Evolutionary conservation across 2,888 invertebrate genomes (phyloP), one percentile per base, ranked within the genome.

Genomic region (Ephialtes manifestator): DNA sequence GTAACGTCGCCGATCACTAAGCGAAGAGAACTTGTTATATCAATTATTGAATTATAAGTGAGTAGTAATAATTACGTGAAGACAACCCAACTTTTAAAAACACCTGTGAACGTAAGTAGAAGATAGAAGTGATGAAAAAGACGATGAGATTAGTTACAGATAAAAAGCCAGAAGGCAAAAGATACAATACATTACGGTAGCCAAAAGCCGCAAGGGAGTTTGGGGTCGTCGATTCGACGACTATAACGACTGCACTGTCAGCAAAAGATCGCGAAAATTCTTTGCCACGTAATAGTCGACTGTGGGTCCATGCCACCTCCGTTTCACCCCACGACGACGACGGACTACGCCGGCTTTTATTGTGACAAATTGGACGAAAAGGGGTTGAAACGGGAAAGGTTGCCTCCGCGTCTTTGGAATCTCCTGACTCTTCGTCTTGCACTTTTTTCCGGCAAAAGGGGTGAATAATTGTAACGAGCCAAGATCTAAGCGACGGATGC

Each of bases 401-500:
- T 63, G 43, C 72, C 60, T 72, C 55, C 46, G 71, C 68, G 80
- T 65, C 70, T 79, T 65, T 63, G 55, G 58, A 68, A 67, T 20
- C 72, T n/a, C 39, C 63, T 67, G 75, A 53, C 53, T 39, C 74
- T 72, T 51, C 55, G 77, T 84, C 85, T 78, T 80, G 79, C 74
- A 60, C 78, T 85, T 72, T 77, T 86, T 86, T 83, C 24, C 77
- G 31, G 15, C 63, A 75, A 87, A 91, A 90, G 89, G 91, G 90
- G 86, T 89, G 91, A 90, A 91, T 92, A 92, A 92, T 92, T 92
- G 91, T 90, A 92, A 92, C 91, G 89, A 90, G 90, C 89, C 58
- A 79, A 89, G 89, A 91, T 81, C 85, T 76, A 72, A 31, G 74
- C 84, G 81, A 77, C 85, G 81, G 67, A 78, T 72, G 63, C 24